Conservation (phyloP, 1,140 invertebrate genomes). For the Drosophila pandora region DNA sequence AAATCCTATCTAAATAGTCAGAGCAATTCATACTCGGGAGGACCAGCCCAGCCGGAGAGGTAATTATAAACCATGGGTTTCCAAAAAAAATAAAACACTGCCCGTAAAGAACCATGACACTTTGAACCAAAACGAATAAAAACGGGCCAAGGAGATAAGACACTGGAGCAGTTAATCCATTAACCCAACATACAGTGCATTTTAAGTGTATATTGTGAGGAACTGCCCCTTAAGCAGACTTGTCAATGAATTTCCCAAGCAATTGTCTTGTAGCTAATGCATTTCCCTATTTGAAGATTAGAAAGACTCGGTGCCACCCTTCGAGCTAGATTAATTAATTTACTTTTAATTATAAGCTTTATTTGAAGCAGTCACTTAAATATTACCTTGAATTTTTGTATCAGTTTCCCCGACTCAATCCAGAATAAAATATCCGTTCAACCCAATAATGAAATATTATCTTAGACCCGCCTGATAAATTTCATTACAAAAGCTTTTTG, state of each 20-base stretch:
- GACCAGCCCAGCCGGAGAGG: conserved; percentile 1
- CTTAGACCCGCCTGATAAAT: conserved; percentile 44
- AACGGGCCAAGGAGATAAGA: conserved; percentile 18
- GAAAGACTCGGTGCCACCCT: conserved; percentile 28
- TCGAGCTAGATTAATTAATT: neutral
- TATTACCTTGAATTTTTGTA: too few species aligned
- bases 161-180: conserved; percentile 49
- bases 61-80: neutral
- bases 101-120: conserved; percentile 22
- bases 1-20: conserved; percentile 6
- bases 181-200: conserved; percentile 14
- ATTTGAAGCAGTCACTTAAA: too few species aligned
- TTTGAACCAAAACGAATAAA: conserved; percentile 18
- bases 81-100: conserved; percentile 1
- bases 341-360: too few species aligned
- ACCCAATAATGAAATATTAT: conserved; percentile 47
- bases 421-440: conserved; percentile 15
- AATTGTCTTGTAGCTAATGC: conserved; percentile 42
- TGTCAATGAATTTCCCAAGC: conserved; percentile 26
- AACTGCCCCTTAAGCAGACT: conserved; percentile 19
- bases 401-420: neutral
- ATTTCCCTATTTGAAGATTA: conserved; percentile 59
- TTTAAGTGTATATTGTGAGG: conserved; percentile 3
- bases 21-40: conserved; percentile 20
- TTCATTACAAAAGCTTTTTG: conserved; percentile 43